Evolutionary conservation across 2,113 vertebrate genomes (phyloP).

Genomic region (Toxostoma redivivum): DNA sequence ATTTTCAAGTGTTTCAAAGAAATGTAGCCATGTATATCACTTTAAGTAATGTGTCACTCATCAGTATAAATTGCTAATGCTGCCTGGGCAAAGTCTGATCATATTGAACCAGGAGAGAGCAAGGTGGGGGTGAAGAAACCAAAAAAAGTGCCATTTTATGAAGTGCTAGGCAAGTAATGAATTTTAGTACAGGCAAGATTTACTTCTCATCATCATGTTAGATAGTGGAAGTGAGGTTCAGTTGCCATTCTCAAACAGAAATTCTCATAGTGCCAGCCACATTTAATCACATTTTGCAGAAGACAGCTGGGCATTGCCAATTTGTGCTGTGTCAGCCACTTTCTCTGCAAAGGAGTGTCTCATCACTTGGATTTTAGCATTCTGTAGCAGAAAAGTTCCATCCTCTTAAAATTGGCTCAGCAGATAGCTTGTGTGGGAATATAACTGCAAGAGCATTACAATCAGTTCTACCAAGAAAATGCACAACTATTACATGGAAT

Average conservation of each 20-base stretch:
- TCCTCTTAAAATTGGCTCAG: slow-evolving; percentile 28
- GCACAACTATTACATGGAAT: background rate
- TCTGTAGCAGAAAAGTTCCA: slow-evolving; percentile 46
- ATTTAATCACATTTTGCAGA: slow-evolving; percentile 66
- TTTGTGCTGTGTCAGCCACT: slow-evolving; percentile 57
- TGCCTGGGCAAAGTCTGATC: background rate
- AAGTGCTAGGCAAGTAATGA: background rate
- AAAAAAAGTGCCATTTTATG: background rate
- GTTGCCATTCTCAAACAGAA: slow-evolving; percentile 19
- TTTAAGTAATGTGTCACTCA: background rate
- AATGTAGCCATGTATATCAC: background rate
- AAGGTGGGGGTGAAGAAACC: background rate
- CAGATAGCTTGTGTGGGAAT: slow-evolving; percentile 11
- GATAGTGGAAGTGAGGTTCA: slow-evolving; percentile 49
- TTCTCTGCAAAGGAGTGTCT: slow-evolving; percentile 12
- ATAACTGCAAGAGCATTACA: background rate
- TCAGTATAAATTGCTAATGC: background rate
- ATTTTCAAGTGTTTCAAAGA: background rate
- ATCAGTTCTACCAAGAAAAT: background rate
- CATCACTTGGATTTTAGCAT: slow-evolving; percentile 29
- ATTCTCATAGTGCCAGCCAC: slow-evolving; percentile 25
- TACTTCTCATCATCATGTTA: slow-evolving; percentile 36
- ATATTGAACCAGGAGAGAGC: background rate
- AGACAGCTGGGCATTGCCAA: slow-evolving; percentile 47
- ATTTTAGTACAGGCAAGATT: slow-evolving; percentile 34